Conservation (phyloP, 2,888 invertebrate genomes). For the Morpho helenor region DNA sequence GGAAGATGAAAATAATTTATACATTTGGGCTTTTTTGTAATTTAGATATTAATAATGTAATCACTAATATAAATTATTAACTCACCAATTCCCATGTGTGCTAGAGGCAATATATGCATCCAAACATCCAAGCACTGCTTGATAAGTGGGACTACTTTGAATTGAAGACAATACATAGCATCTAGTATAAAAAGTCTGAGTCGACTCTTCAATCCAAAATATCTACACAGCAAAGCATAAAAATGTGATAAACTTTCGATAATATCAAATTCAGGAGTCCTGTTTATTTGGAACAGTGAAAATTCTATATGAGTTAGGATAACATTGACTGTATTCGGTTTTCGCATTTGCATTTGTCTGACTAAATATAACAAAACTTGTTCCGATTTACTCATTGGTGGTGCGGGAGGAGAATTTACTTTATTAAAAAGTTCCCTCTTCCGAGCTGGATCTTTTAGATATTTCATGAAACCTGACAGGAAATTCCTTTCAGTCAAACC, state of each 20-base stretch:
- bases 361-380: conserved; percentile 56
- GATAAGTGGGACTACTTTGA: conserved; percentile 56
- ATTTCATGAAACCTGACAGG: conserved; percentile 47
- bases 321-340: conserved; percentile 39
- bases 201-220: conserved; percentile 46
- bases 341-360: conserved; percentile 37
- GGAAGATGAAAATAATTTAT: conserved; percentile 30
- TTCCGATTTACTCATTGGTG: conserved; percentile 61
- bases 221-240: conserved; percentile 62
- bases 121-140: conserved; percentile 64
- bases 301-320: conserved; percentile 55
- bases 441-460: conserved; percentile 47
- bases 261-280: conserved; percentile 51
- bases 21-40: no score
- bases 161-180: conserved; percentile 69
- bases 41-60: no score
- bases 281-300: conserved; percentile 54
- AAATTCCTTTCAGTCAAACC: conserved; percentile 42
- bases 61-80: conserved; percentile 4
- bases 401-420: conserved; percentile 40
- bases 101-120: conserved; percentile 59
- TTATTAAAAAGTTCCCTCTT: conserved; percentile 52
- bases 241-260: conserved; percentile 63
- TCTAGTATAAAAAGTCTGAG: conserved; percentile 61
- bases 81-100: conserved; percentile 60